Conservation (phyloP, 2,888 invertebrate genomes). For the Tiliacea citrago region DNA sequence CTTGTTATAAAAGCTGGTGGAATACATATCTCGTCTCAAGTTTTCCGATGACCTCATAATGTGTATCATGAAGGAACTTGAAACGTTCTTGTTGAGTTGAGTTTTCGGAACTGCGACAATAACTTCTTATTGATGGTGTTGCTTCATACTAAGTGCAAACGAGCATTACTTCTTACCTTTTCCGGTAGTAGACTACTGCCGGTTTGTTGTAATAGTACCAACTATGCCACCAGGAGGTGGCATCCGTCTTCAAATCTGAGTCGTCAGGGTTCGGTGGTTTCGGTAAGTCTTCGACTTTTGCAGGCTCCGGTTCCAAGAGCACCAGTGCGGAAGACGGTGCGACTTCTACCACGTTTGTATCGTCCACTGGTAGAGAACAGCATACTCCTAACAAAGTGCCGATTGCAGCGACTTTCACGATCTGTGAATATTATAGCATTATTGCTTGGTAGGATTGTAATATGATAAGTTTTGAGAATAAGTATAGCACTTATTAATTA, state of each 20-base stretch:
- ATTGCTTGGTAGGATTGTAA: neutral
- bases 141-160: neutral
- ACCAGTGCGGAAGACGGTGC: neutral
- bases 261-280: constrained; percentile 20
- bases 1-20: too few species aligned
- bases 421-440: constrained; percentile 27
- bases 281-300: neutral
- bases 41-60: too few species aligned
- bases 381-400: constrained; percentile 50
- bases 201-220: constrained; percentile 40
- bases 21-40: too few species aligned
- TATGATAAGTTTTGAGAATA: neutral
- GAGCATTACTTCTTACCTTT: constrained; percentile 18
- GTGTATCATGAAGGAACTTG: too few species aligned
- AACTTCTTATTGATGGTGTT: neutral
- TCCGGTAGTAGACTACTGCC: constrained; percentile 8
- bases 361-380: constrained; percentile 43
- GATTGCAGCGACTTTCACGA: constrained; percentile 41
- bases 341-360: constrained; percentile 2
- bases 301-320: constrained; percentile 3
- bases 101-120: neutral
- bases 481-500: neutral
- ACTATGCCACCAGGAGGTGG: constrained; percentile 50
- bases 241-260: constrained; percentile 54
- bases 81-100: too few species aligned